Conservation (phyloP, 2,888 invertebrate genomes). For the Eupithecia abbreviata region DNA sequence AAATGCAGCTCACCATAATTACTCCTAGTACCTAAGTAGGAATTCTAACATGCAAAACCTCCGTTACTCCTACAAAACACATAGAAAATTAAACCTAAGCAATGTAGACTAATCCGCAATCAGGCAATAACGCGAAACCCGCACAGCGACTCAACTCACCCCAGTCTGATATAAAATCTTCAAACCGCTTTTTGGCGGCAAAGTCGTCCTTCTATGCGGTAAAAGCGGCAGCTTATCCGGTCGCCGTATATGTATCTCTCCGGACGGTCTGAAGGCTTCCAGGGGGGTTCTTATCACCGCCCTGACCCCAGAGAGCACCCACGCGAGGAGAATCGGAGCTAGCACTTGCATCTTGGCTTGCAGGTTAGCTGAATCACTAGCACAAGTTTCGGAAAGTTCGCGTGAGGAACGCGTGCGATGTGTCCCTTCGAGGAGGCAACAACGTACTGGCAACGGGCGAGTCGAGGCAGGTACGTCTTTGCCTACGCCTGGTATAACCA, state of each 20-base stretch:
- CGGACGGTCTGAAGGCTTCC: conserved; percentile 82
- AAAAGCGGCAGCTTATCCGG: conserved; percentile 75
- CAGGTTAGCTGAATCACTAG: conserved; percentile 42
- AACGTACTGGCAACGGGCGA: conserved; percentile 75
- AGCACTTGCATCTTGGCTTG: conserved; percentile 69
- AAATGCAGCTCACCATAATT: background rate
- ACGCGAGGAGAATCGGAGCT: conserved; percentile 68
- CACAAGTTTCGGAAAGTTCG: conserved; percentile 50
- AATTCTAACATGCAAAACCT: background rate
- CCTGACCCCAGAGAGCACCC: conserved; percentile 68
- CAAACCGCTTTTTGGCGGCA: conserved; percentile 79
- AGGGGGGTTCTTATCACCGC: conserved; percentile 81
- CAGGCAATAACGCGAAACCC: conserved; percentile 19
- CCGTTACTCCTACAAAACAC: background rate
- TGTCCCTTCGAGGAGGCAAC: conserved; percentile 68
- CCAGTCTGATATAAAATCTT: conserved; percentile 89
- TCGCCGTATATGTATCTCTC: conserved; percentile 76
- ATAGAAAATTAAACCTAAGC: background rate
- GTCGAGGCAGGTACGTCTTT: conserved; percentile 77
- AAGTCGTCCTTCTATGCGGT: conserved; percentile 79
- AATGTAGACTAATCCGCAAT: conserved; percentile 3
- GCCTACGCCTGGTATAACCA: conserved; percentile 81
- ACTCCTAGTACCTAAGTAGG: background rate
- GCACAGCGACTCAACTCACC: conserved; percentile 79
- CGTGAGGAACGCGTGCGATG: conserved; percentile 59